phyloP scores from a whole-genome alignment of 2,888 invertebrate species.

The Candidula unifasciata region DNA sequence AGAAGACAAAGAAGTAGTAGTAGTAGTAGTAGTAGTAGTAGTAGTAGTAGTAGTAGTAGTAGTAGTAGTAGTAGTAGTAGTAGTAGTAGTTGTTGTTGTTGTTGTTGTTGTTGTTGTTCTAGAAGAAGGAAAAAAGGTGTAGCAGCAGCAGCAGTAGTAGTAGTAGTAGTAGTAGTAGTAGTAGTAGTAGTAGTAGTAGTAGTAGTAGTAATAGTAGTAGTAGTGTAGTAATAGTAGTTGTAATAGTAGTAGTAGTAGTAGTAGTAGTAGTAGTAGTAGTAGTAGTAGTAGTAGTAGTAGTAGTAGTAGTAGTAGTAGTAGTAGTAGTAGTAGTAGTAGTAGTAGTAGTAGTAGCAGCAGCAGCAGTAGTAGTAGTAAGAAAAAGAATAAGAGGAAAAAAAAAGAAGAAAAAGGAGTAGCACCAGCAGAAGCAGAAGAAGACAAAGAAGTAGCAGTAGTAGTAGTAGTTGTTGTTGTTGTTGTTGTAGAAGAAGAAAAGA shows the following conservation, averaged over 20 bases:
- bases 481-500: background rate
- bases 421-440: background rate
- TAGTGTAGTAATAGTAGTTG: background rate
- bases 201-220: background rate
- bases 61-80: conserved; percentile 44
- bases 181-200: conserved; percentile 5
- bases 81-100: conserved; percentile 14
- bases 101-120: background rate
- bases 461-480: background rate
- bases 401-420: background rate
- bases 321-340: conserved; percentile 18
- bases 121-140: background rate
- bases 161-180: conserved; percentile 8
- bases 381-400: no score
- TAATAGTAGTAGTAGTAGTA: conserved; percentile 45
- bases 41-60: conserved; percentile 47
- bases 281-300: conserved; percentile 49
- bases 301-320: conserved; percentile 30
- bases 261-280: conserved; percentile 46
- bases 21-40: conserved; percentile 45
- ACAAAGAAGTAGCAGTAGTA: background rate
- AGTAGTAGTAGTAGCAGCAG: conserved; percentile 10
- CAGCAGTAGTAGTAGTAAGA: conserved; percentile 1
- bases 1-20: no score
- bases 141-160: background rate